Percentiles rank a stretch among this genome's conserved stretches.
These are phyloP conservation scores for Paguma larvata DNA, from an alignment of 2,797 vertebrate species.

Conservation along the genomic window DNA sequence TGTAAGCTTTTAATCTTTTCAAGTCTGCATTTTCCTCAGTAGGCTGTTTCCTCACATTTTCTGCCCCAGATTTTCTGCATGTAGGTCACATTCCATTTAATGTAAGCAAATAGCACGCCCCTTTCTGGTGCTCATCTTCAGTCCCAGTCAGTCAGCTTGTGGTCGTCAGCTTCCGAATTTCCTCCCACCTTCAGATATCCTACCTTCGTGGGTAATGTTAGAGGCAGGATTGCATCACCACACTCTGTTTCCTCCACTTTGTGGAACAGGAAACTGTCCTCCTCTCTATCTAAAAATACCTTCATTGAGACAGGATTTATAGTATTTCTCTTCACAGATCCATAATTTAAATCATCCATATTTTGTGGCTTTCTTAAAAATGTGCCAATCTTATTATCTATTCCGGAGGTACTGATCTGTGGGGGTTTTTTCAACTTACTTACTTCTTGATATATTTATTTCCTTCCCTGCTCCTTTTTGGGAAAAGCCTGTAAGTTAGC, in stretches of 20 bases:
- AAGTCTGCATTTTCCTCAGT: neutral
- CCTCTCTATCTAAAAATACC: constrained; percentile 70
- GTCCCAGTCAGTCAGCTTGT: neutral
- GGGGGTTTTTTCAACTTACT: constrained; percentile 4
- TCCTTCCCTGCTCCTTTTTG: constrained; percentile 40
- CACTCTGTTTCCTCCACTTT: constrained; percentile 17
- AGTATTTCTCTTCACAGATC: constrained; percentile 59
- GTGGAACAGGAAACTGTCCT: constrained; percentile 69
- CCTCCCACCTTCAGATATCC: constrained; percentile 54
- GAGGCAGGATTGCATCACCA: constrained; percentile 41
- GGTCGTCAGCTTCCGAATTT: constrained; percentile 41
- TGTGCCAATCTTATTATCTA: constrained; percentile 45
- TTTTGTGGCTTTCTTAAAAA: constrained; percentile 75
- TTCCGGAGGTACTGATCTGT: neutral
- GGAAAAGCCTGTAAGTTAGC: neutral
- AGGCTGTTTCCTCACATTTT: neutral
- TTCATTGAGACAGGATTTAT: constrained; percentile 43
- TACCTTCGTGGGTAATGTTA: constrained; percentile 12
- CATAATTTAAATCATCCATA: constrained; percentile 63
- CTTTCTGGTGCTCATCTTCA: neutral
- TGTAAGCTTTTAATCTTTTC: neutral
- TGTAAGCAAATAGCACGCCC: neutral
- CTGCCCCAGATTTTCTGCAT: neutral
- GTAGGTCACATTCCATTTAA: neutral
- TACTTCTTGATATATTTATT: constrained; percentile 29